Base-by-base conservation (phyloP, 2,113 vertebrate species). In the Phyllostomus hastatus region DNA sequence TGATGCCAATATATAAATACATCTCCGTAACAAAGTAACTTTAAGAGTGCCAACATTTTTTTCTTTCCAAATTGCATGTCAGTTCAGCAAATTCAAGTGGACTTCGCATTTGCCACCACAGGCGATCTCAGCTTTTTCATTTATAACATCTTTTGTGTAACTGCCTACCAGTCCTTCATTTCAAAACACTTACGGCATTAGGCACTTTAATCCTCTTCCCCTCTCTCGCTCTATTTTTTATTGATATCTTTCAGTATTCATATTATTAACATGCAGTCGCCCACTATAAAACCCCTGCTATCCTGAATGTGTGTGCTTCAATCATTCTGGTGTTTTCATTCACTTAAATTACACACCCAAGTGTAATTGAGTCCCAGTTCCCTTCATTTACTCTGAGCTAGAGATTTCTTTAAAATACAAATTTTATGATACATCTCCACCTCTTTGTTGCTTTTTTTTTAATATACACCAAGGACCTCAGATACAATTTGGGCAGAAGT, bases 271-370 rank as follows among this genome's bases (percentile, higher is more conserved):
- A 94, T 93, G 14, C 28, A 96, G 48, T 86, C 91, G 89, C 26
- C 52, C 67, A 50, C 41, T 90, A 26, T 66, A 35, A 95, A 61
- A 82, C 38, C 59, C 17, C 81, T 82, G 85, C 67, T 75, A 86
- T 87, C 22, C 20, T 90, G 79, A 89, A 83, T 95, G 80, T 83
- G 90, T 93, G 88, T 93, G 57, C 38, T 95, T 96, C 85, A 85
- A 90, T 97, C 83, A 95, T 96, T 83, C 73, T 86, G 67, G 76
- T 67, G 72, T 86, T 97, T 96, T 96, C 89, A 95, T 95, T 97
- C 96, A 96, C 97, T 96, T 80, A 87, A 93, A 96, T 97, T 95
- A 61, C 69, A 93, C 84, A 67, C 64, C 57, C 86, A 84, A 72
- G 66, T 84, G 43, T 95, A 98, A 96, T 93, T 95, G 87, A 96